A percentile compares a stretch with the other conserved stretches of the same genome.
phyloP scores from a whole-genome alignment of 2,888 invertebrate genomes.

The Nomada hirtipes region DNA sequence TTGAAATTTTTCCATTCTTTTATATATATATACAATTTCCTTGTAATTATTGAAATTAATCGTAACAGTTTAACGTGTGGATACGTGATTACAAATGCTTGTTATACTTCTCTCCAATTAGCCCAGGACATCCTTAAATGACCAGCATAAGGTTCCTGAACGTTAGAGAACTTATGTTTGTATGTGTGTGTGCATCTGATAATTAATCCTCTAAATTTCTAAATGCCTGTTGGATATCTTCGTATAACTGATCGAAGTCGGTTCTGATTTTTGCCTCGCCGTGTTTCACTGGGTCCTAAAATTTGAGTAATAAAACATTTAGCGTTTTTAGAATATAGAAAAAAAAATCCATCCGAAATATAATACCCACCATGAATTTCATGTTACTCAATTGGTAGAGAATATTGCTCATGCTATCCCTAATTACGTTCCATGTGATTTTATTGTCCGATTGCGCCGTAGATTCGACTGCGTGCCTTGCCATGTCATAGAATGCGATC shows the following conservation, averaged over 20 bases:
- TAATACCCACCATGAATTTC: constrained; percentile 96
- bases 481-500: constrained; percentile 99
- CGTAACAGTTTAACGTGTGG: constrained; percentile 44
- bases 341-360: not conserved
- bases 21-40: constrained; percentile 60
- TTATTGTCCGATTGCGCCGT: constrained; percentile 99
- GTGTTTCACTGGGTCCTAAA: constrained; percentile 97
- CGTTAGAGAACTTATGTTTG: constrained; percentile 55
- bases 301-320: not conserved
- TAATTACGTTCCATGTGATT: constrained; percentile 98
- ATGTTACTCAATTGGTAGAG: constrained; percentile 99
- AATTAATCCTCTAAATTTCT: constrained; percentile 98
- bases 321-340: not conserved
- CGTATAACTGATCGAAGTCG: constrained; percentile 98
- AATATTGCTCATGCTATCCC: constrained; percentile 98
- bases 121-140: constrained; percentile 73
- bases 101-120: constrained; percentile 32
- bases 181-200: constrained; percentile 45
- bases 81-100: constrained; percentile 48
- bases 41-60: constrained; percentile 29
- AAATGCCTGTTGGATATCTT: constrained; percentile 98
- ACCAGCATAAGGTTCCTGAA: constrained; percentile 61
- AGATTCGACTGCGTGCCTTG: constrained; percentile 98
- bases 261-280: constrained; percentile 98
- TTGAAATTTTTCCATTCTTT: constrained; percentile 32